Evolutionary conservation across 2,113 vertebrate species (phyloP), one percentile per base, ranked within the genome.

Genomic region (Calonectris borealis): DNA sequence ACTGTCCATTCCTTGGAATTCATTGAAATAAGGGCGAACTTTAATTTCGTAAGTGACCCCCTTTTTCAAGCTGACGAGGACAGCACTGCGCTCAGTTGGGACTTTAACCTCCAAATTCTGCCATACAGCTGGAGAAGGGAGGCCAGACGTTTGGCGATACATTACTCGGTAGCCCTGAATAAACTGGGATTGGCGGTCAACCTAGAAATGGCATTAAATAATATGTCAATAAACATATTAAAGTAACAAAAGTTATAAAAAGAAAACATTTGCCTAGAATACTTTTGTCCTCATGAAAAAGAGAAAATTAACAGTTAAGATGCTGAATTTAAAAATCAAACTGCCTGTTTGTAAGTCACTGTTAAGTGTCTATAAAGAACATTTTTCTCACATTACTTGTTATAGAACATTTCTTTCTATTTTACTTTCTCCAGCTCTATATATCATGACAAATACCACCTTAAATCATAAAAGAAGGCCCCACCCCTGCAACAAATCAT

Each of bases 1-100:
- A 65, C 99, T 99, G 97, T 99, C 99, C 98, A 99, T 99, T 86
- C 99, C 99, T 91, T 99, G 99, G 97, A 99, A 99, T 77, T 99
- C 99, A 77, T 99, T 99, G 98, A 99, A 99, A 90, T 99, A 99
- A 7, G 99, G 99, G 9, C 99, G 98, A 27, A 99, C 99, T 97
- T 99, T 99, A 88, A 99, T 98, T 97, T 99, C 99, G 0, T 99
- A 99, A 66, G 98, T 98, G 65, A 99, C 98, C 4, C 99, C 99
- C 94, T 99, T 99, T 97, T 99, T 99, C 62, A 99, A 98, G 69
- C 97, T 97, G 54, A 98, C 95, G 3, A 99, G 98, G 60, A 99
- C 96, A 60, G 99, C 98, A 17, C 98, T 99, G 61, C 99, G 98
- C 88, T 99, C 99, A 0, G 99, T 99, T 0, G 99, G 98, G 14